Evolutionary conservation across 1,140 invertebrate genomes (phyloP).

Genomic region (Uloborus diversus): DNA sequence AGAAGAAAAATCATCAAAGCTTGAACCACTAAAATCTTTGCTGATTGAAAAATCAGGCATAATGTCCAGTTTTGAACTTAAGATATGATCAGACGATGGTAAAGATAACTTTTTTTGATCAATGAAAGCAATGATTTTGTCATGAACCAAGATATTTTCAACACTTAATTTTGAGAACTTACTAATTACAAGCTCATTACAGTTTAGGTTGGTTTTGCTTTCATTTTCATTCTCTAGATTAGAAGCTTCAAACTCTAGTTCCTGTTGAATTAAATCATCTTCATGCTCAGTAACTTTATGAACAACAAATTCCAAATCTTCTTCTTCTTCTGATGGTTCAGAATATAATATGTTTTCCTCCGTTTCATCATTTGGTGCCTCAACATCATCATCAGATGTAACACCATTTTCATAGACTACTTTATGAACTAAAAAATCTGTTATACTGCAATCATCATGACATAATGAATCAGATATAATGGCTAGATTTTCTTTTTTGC

Average conservation of each 20-base stretch:
- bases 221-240: conserved; percentile 1
- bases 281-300: conserved; percentile 51
- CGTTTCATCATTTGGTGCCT: not conserved
- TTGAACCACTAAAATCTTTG: too few species aligned
- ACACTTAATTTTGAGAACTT: conserved; percentile 34
- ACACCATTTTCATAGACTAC: conserved; percentile 44
- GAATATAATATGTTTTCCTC: conserved; percentile 3
- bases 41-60: too few species aligned
- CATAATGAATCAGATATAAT: not conserved
- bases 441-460: conserved; percentile 37
- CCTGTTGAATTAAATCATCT: conserved; percentile 35
- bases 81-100: too few species aligned
- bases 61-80: too few species aligned
- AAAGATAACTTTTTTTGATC: conserved; percentile 24
- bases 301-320: conserved; percentile 39
- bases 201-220: not conserved
- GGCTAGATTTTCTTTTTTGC: conserved; percentile 5
- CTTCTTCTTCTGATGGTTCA: conserved; percentile 5
- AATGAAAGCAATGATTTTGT: conserved; percentile 49
- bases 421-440: conserved; percentile 51
- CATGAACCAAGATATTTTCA: conserved; percentile 46
- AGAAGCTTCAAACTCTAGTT: conserved; percentile 20
- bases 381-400: conserved; percentile 29
- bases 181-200: not conserved
- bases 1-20: not conserved